These are phyloP conservation scores for Bombus soroeensis DNA, from an alignment of 1,140 invertebrate species.

Conservation along the genomic window DNA sequence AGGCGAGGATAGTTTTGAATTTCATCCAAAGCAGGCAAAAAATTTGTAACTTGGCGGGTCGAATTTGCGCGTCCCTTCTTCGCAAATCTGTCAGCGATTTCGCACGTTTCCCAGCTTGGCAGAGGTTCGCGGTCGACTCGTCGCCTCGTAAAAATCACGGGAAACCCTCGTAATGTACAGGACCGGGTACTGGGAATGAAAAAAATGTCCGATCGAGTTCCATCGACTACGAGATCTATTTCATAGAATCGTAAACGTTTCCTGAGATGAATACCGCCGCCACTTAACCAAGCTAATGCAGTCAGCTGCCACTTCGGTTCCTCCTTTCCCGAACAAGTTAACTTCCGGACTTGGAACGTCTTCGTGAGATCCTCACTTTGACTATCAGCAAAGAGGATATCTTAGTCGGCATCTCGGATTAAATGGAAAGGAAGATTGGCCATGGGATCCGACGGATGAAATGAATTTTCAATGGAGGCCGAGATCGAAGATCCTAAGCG, in stretches of 20 bases:
- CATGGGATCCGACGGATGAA: slow-evolving; percentile 73
- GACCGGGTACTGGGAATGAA: no score
- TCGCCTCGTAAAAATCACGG: slow-evolving; percentile 9
- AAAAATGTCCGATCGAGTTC: not conserved
- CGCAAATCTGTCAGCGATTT: not conserved
- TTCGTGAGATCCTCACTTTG: slow-evolving; percentile 64
- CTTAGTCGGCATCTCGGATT: slow-evolving; percentile 69
- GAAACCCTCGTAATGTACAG: no score
- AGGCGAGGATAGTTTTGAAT: not conserved
- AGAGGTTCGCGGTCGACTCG: not conserved
- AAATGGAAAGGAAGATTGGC: slow-evolving; percentile 75
- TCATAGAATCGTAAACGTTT: slow-evolving; percentile 52
- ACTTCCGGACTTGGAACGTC: slow-evolving; percentile 62
- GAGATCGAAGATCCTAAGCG: slow-evolving; percentile 51
- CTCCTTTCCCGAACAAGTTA: slow-evolving; percentile 57
- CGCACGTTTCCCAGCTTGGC: not conserved
- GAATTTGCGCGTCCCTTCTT: not conserved
- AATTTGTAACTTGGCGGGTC: not conserved
- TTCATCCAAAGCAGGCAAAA: not conserved
- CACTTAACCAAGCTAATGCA: slow-evolving; percentile 64
- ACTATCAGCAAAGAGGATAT: slow-evolving; percentile 70
- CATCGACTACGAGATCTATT: not conserved
- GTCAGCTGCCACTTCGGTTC: slow-evolving; percentile 62
- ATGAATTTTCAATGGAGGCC: slow-evolving; percentile 76
- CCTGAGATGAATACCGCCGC: slow-evolving; percentile 42